A percentile compares a stretch with the other conserved stretches of the same genome.
These are phyloP conservation scores for Caenorhabditis parvicauda DNA, from an alignment of 2,888 invertebrate genomes.

Conservation along the genomic window DNA sequence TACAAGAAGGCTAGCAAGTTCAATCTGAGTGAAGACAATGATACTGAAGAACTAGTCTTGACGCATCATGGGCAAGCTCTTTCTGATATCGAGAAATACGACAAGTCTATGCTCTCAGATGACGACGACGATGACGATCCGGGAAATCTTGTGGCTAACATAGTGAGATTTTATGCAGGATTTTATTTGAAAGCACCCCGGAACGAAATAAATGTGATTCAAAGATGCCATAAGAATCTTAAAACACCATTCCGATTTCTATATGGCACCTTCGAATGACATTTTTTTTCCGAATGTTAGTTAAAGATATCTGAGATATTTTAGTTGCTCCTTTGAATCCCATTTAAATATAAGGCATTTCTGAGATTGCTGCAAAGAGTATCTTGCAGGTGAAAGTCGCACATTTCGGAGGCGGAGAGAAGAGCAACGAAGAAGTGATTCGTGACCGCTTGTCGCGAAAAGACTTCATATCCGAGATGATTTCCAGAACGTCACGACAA, in stretches of 20 bases:
- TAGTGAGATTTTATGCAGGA: no score
- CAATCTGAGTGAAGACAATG: conserved; percentile 38
- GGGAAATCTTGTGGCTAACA: conserved; percentile 24
- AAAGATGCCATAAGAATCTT: no score
- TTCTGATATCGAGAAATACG: conserved; percentile 86
- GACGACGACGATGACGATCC: conserved; percentile 73
- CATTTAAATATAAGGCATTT: background rate
- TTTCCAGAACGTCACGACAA: conserved; percentile 80
- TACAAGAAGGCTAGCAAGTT: conserved; percentile 42
- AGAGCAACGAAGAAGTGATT: conserved; percentile 14
- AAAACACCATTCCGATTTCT: no score
- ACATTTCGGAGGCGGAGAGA: conserved; percentile 78
- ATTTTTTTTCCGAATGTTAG: no score
- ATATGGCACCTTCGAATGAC: no score
- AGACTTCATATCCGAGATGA: conserved; percentile 85
- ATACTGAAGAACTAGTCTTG: conserved; percentile 63
- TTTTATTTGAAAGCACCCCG: background rate
- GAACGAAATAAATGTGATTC: no score
- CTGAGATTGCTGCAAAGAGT: background rate
- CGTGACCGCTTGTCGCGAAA: conserved; percentile 69
- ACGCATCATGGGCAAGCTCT: conserved; percentile 87
- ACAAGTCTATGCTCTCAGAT: conserved; percentile 76
- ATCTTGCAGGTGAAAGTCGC: conserved; percentile 69
- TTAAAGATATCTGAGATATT: no score
- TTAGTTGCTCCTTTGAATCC: background rate